Percentiles rank a stretch among this genome's conserved stretches.
These are phyloP conservation scores for Egretta garzetta DNA, from an alignment of 2,113 vertebrate genomes.

Conservation along the genomic window DNA sequence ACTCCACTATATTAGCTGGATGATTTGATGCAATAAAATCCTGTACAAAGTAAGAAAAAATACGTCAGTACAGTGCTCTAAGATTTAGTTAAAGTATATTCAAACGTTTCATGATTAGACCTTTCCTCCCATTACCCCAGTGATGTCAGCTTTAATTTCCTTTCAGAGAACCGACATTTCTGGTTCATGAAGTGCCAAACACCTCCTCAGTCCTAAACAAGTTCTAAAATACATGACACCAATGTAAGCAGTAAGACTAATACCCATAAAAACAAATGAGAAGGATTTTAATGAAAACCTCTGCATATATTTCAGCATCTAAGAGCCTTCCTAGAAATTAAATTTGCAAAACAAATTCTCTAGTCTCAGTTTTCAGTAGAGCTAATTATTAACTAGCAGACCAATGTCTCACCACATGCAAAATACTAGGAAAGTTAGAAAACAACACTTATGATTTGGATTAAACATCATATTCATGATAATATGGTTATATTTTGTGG, in stretches of 20 bases:
- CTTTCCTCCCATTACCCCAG: not conserved
- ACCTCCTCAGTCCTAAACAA: not conserved
- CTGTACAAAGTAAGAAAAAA: not conserved
- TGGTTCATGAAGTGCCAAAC: constrained; percentile 1
- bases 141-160: not conserved
- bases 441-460: constrained; percentile 14
- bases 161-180: not conserved
- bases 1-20: not conserved
- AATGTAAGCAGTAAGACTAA: constrained; percentile 5
- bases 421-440: constrained; percentile 23
- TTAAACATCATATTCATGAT: not conserved
- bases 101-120: not conserved
- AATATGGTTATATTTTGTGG: not conserved
- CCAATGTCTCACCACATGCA: constrained; percentile 51
- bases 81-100: not conserved
- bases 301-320: constrained; percentile 32
- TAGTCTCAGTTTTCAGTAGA: constrained; percentile 39
- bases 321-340: constrained; percentile 46
- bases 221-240: not conserved
- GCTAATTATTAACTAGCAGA: constrained; percentile 52
- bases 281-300: constrained; percentile 37
- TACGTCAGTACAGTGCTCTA: not conserved
- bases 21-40: not conserved
- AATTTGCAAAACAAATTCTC: constrained; percentile 67
- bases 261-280: constrained; percentile 42